Base-by-base conservation (phyloP, 2,888 invertebrate species). In the Taphrorychus bicolor region DNA sequence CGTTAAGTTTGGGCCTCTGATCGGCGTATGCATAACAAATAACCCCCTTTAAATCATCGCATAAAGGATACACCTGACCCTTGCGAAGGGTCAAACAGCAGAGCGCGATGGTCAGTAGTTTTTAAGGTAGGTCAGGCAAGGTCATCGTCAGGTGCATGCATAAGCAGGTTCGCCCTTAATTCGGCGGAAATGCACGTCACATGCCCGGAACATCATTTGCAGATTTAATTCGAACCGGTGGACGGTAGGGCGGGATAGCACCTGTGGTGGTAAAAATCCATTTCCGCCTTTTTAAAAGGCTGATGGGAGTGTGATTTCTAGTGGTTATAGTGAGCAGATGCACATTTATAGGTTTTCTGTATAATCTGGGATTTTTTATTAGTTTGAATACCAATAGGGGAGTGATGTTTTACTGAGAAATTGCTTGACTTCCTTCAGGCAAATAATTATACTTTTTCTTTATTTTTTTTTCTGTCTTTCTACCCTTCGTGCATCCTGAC, bases 41-140 rank as follows among this genome's bases (percentile, higher is more conserved):
- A 32, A n/a, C n/a, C 32, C 32, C 32, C 32, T 32, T 32, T 32
- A 32, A 32, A 32, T 32, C 32, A 3, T 11, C 32, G 11, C 32
- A 65, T 48, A 59, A 66, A 60, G 51, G 60, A 54, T 54, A 17
- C 59, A 63, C 63, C 63, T 68, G 59, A 63, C 62, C 62, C 59
- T 49, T 21, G 5, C 17, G 24, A 68, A 68, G 68, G 68, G 68
- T 63, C 68, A 63, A 59, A 49, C 59, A 48, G 54, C 45, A 9
- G 48, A 54, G 54, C 62, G 18, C 32, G 23, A 60, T 66, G 66
- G 66, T 66, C 66, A 66, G 45, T 45, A 48, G 66, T 67, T 52
- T 61, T 58, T 62, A 58, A 52, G 58, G 49, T 45, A 67, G 66
- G 66, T 67, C 61, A 67, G 66, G 56, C 56, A 60, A 56, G 66